phyloP scores from a whole-genome alignment of 35 echinoderm and acorn worm species.

The Nesometra sesokonis region DNA sequence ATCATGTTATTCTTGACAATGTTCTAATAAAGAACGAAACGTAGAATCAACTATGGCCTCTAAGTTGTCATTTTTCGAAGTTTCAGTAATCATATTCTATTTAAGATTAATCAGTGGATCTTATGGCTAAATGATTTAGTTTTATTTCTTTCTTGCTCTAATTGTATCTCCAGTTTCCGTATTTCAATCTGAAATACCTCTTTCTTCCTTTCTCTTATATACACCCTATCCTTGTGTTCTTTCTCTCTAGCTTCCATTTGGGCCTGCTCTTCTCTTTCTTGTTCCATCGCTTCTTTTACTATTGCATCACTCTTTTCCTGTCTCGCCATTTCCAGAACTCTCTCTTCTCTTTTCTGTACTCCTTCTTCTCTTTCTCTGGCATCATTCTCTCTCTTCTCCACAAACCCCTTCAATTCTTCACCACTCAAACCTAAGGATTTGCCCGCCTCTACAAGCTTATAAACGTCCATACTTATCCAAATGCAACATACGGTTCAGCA shows the following conservation, averaged over 20 bases:
- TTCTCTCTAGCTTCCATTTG: background rate
- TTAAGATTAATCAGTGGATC: too few species aligned
- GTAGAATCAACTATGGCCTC: too few species aligned
- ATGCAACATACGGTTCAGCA: too few species aligned
- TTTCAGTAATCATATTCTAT: too few species aligned
- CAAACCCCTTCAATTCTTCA: background rate
- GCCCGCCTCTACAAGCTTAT: background rate
- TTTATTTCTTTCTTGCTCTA: background rate
- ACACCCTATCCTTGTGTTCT: background rate
- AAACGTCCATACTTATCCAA: background rate
- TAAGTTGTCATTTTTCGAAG: too few species aligned
- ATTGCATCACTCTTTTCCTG: background rate
- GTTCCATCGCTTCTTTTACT: background rate
- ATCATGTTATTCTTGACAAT: too few species aligned
- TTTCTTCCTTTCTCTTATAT: background rate
- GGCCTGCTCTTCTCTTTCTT: background rate
- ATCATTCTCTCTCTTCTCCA: background rate
- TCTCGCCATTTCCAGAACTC: background rate
- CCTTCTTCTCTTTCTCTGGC: background rate
- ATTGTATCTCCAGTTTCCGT: constrained; percentile 12
- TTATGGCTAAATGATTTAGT: background rate
- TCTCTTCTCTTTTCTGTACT: background rate
- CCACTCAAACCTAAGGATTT: background rate
- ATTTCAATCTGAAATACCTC: background rate
- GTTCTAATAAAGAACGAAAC: too few species aligned